Conservation (phyloP, 2,797 vertebrate species). For the Catharus ustulatus region DNA sequence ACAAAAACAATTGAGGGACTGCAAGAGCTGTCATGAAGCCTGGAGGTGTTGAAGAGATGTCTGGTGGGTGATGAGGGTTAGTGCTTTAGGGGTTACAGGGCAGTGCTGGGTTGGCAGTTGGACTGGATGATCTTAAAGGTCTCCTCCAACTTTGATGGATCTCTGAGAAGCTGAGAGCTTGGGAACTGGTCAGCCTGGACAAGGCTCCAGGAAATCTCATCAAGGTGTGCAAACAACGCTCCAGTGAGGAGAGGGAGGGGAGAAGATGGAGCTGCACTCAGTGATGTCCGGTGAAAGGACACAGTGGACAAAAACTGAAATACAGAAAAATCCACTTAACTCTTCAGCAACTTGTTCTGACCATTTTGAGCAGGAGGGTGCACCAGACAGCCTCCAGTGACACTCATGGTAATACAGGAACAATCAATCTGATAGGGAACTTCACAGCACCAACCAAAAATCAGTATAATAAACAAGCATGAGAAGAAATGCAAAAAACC, state of each 20-base stretch:
- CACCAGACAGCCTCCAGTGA: not conserved
- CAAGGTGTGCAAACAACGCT: rapidly evolving
- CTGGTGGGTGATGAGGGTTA: no score
- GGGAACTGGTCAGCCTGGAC: not conserved
- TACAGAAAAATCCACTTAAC: not conserved
- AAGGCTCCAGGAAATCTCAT: not conserved
- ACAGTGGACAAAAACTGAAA: not conserved
- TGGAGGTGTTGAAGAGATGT: not conserved
- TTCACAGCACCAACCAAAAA: not conserved
- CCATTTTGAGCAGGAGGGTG: not conserved
- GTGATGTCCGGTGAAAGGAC: not conserved
- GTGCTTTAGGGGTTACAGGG: not conserved
- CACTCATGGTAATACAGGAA: not conserved
- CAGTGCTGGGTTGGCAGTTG: not conserved
- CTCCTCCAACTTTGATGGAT: not conserved
- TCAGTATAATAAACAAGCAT: not conserved
- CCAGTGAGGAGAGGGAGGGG: not conserved
- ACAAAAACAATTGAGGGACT: not conserved
- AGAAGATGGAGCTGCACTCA: not conserved
- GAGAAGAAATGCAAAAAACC: not conserved
- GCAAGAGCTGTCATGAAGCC: not conserved
- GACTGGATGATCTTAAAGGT: not conserved
- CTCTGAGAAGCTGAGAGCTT: not conserved
- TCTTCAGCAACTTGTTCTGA: not conserved
- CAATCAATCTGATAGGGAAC: not conserved